Conservation (phyloP, 2,888 invertebrate genomes). For the Limulus polyphemus region DNA sequence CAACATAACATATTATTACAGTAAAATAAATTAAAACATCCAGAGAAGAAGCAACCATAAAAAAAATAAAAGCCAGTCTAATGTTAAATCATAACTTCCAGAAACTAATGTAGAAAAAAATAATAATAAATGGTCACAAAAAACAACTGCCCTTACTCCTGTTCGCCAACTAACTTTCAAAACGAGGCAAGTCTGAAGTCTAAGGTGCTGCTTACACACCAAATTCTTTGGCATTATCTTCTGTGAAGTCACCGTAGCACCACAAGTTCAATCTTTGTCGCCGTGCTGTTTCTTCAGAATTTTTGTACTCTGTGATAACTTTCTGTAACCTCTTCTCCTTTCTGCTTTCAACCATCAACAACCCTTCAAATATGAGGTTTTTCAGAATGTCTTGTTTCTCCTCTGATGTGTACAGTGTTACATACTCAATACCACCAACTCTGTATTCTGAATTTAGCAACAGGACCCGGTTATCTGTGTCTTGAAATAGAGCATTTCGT, state of each 20-base stretch:
- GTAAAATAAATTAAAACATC: too few relatives aligned
- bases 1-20: too few relatives aligned
- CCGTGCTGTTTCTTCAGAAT: slow-evolving; percentile 75
- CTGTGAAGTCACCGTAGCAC: slow-evolving; percentile 98
- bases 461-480: slow-evolving; percentile 58
- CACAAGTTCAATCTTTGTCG: slow-evolving; percentile 69
- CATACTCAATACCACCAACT: slow-evolving; percentile 36
- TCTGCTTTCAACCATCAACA: slow-evolving; percentile 61
- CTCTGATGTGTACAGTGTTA: slow-evolving; percentile 31
- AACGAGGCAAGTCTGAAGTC: too few relatives aligned
- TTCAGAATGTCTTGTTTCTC: slow-evolving; percentile 56
- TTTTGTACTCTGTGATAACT: slow-evolving; percentile 65
- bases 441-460: slow-evolving; percentile 72
- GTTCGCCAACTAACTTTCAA: too few relatives aligned
- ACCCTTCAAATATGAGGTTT: slow-evolving; percentile 70
- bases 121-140: too few relatives aligned
- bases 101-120: too few relatives aligned
- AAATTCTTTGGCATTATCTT: slow-evolving; percentile 51
- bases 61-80: too few relatives aligned
- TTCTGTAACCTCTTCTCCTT: slow-evolving; percentile 68
- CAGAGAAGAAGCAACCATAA: too few relatives aligned
- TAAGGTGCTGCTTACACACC: too few relatives aligned
- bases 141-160: too few relatives aligned
- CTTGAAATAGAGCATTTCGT: slow-evolving; percentile 50
- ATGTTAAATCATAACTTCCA: too few relatives aligned